Base-by-base conservation (phyloP, 1,140 invertebrate genomes). In the Camponotus floridanus region DNA sequence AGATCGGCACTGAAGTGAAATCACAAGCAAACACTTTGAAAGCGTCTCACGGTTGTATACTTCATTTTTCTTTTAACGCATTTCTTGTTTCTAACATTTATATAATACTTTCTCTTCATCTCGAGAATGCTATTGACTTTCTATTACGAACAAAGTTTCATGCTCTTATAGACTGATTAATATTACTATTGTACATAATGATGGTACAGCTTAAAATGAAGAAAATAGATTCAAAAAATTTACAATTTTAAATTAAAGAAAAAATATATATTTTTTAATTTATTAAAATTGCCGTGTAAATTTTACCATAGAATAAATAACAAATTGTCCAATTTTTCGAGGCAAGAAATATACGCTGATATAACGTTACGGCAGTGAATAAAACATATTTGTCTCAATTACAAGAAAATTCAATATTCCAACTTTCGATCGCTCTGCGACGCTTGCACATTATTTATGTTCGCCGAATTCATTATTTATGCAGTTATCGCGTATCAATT, bases 31-130 rank as follows among this genome's bases (percentile, higher is more conserved):
- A 55, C 42, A 81, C 39, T 51, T 71, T 7, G 67, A 86, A 65
- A 81, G 45, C n/a, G 31, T 85, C 26, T 4, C 39, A 55, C 5
- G 21, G 26, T 36, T 59, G 13, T 48, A 42, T 31, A 39, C 5
- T 62, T 68, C 18, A 48, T 55, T 51, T 64, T 81, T 86, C n/a
- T 31, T 73, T 57, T 65, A 36, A 11, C 39, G 15, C 26, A 26
- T 79, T 48, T 55, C 3, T 8, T 64, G 26, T 67, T 33, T 67
- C 61, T 67, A 86, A 73, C 67, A 36, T 48, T 21, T 33, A 21
- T 67, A 51, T 65, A 51, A 15, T 73, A 61, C 31, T 81, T 71
- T 79, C 64, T 70, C 36, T 80, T 48, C 21, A 59, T 61, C 70
- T 86, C 51, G 48, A 48, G 26, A 68, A 59, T 42, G 15, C 48